Evolutionary conservation across 1,140 invertebrate genomes (phyloP).

Genomic region (Notospermus geniculatus): DNA sequence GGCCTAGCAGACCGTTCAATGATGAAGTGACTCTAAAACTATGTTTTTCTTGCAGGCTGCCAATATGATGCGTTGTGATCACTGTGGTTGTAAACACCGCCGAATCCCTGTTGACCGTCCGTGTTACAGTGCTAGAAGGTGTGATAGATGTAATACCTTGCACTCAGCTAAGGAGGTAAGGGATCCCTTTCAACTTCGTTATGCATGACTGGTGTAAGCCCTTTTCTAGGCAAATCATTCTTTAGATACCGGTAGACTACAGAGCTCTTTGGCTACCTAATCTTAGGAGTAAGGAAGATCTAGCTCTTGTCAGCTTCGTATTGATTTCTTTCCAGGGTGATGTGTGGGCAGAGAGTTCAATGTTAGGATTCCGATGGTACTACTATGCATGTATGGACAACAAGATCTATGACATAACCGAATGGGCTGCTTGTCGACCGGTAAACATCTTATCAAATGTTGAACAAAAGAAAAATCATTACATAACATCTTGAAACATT

Average conservation of each 20-base stretch:
- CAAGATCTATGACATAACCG: constrained; percentile 89
- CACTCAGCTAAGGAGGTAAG: constrained; percentile 86
- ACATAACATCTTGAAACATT: not conserved
- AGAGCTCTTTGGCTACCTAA: too few relatives aligned
- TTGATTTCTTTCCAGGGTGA: constrained; percentile 69
- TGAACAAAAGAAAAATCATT: not conserved
- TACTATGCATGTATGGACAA: constrained; percentile 97
- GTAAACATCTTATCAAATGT: not conserved
- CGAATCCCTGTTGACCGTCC: constrained; percentile 79
- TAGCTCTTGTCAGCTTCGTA: not conserved
- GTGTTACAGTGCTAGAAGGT: constrained; percentile 85
- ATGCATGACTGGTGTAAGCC: too few relatives aligned
- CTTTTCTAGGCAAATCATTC: too few relatives aligned
- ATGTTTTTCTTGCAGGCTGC: constrained; percentile 39
- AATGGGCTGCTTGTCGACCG: constrained; percentile 91
- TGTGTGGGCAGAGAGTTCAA: constrained; percentile 88
- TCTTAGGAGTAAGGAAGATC: too few relatives aligned
- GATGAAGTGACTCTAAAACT: not conserved
- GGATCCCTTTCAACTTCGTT: constrained; percentile 3
- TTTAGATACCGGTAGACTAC: too few relatives aligned
- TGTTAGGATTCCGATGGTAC: constrained; percentile 84
- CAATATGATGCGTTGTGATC: constrained; percentile 58
- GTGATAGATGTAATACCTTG: constrained; percentile 82
- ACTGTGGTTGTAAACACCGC: constrained; percentile 85
- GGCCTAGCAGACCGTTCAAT: too few relatives aligned